Evolutionary conservation across 1,140 invertebrate genomes (phyloP).

Genomic region (Rhopalosiphum padi): DNA sequence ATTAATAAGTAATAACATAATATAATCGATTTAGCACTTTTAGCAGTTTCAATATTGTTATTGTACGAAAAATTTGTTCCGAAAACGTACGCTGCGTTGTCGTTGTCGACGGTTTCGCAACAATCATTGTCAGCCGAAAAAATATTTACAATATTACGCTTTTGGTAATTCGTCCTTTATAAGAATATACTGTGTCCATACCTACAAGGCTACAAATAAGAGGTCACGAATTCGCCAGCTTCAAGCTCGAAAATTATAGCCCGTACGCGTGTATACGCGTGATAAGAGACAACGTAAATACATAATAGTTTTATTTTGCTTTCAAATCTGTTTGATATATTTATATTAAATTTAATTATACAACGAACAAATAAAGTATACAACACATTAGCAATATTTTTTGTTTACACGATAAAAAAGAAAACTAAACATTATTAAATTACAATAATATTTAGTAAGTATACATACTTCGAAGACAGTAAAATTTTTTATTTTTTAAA

Average conservation of each 20-base stretch:
- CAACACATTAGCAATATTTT: conserved; percentile 16
- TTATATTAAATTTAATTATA: conserved; percentile 5
- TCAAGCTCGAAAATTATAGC: not conserved
- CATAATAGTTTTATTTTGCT: not conserved
- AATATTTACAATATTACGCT: not conserved
- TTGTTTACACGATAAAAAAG: conserved; percentile 20
- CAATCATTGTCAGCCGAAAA: not conserved
- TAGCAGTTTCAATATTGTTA: not conserved
- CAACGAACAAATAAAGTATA: not conserved
- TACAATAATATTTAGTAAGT: conserved; percentile 3
- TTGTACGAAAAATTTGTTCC: not conserved
- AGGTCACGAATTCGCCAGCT: not conserved
- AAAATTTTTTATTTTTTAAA: not conserved
- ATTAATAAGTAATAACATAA: too few species aligned
- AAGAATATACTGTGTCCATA: too few species aligned
- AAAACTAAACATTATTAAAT: conserved; percentile 8
- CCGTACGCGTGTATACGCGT: not conserved
- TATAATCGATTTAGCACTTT: not conserved
- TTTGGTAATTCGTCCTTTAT: not conserved
- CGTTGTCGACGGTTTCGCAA: not conserved
- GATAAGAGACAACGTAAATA: not conserved
- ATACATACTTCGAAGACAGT: not conserved
- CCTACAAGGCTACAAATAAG: not conserved
- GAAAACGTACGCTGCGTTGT: not conserved
- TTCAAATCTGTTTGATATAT: conserved; percentile 29